phyloP scores from a whole-genome alignment of 2,113 vertebrate species.

The Semicossyphus pulcher region DNA sequence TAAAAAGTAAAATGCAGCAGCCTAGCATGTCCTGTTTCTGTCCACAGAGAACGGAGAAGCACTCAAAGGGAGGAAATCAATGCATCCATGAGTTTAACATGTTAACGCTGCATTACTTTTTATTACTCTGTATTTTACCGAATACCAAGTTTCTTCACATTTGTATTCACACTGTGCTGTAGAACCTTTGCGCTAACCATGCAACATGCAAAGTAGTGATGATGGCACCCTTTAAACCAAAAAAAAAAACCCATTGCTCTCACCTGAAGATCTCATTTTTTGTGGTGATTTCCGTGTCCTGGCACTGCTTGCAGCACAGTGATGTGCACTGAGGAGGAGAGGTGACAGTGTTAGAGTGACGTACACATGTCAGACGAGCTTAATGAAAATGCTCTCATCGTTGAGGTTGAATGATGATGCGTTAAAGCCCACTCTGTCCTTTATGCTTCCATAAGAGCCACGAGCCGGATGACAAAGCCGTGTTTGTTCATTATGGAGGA shows the following conservation, averaged over 20 bases:
- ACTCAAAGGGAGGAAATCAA: background rate
- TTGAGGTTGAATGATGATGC: background rate
- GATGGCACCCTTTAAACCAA: no score
- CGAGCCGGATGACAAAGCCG: background rate
- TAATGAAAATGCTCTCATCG: background rate
- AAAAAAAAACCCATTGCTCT: constrained; percentile 56
- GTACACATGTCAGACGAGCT: background rate
- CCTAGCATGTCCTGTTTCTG: background rate
- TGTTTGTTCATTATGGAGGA: background rate
- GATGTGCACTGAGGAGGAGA: constrained; percentile 90
- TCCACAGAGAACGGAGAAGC: no score
- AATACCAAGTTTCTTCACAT: background rate
- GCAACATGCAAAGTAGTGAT: background rate
- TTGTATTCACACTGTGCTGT: background rate
- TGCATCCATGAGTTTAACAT: background rate
- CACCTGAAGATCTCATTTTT: constrained; percentile 99
- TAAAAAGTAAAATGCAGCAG: background rate
- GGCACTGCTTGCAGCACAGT: constrained; percentile 96
- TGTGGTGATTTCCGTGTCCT: constrained; percentile 97
- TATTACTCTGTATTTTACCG: no score
- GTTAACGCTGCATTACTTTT: background rate
- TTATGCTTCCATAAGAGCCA: background rate
- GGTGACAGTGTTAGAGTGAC: background rate
- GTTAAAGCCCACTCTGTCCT: background rate
- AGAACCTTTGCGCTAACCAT: background rate